Percentiles rank a stretch among this genome's conserved stretches.
phyloP scores from a whole-genome alignment of 2,797 vertebrate species.

The Sus cebifrons region DNA sequence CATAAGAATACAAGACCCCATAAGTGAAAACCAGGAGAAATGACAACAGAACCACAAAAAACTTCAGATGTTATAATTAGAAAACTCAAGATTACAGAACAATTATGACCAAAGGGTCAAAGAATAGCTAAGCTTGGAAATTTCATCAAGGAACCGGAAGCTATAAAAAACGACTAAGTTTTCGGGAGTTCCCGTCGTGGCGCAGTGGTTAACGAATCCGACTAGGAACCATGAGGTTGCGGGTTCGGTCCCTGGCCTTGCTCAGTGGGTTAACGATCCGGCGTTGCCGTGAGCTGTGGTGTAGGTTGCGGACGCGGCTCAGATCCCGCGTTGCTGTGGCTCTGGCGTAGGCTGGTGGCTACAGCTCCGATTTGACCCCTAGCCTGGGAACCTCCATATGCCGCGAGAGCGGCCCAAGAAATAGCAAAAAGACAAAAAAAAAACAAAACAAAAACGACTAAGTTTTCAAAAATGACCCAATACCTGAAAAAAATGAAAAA shows the following conservation, averaged over 20 bases:
- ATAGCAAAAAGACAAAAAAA: too few species aligned
- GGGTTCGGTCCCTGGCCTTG: too few species aligned
- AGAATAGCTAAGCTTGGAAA: constrained; percentile 5
- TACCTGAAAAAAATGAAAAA: constrained; percentile 52
- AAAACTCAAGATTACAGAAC: neutral
- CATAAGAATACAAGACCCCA: neutral
- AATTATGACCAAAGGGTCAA: neutral
- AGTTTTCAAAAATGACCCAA: constrained; percentile 18
- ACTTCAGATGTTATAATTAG: neutral
- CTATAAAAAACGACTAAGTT: neutral
- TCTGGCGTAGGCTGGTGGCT: too few species aligned
- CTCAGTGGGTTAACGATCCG: too few species aligned
- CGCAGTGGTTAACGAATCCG: too few species aligned
- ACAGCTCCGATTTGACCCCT: too few species aligned
- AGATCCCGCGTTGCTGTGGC: too few species aligned
- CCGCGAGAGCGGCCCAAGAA: too few species aligned
- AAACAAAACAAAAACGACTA: neutral
- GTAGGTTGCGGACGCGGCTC: too few species aligned
- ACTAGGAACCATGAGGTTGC: too few species aligned
- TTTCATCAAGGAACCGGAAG: neutral
- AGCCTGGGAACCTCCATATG: too few species aligned
- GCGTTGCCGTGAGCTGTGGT: too few species aligned
- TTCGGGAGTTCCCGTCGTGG: neutral
- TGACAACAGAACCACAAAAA: neutral
- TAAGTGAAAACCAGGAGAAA: neutral